These are phyloP conservation scores for Cephus pygmeus DNA, from an alignment of 2,888 invertebrate species.

Conservation along the genomic window DNA sequence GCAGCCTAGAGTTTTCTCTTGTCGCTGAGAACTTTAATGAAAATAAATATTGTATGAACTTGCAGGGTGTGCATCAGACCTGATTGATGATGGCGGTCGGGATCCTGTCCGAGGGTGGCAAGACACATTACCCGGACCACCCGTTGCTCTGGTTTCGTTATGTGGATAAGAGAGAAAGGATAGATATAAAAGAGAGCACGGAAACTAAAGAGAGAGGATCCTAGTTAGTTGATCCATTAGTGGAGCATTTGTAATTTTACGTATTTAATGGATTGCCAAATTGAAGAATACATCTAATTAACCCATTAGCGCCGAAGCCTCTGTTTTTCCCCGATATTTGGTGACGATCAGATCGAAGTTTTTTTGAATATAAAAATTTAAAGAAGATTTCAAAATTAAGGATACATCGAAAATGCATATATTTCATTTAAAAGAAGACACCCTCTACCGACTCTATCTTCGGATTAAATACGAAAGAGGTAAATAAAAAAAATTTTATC, in stretches of 20 bases:
- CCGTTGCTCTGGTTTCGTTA: constrained; percentile 35
- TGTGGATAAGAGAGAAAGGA: not conserved
- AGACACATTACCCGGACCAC: constrained; percentile 62
- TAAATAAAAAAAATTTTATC: not conserved
- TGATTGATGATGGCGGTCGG: constrained; percentile 61
- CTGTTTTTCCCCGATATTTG: too few relatives aligned
- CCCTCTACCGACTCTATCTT: not conserved
- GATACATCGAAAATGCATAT: too few relatives aligned
- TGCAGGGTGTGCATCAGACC: constrained; percentile 49
- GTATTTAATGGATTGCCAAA: not conserved
- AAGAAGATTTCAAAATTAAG: too few relatives aligned
- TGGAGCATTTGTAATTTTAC: not conserved
- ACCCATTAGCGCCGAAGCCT: too few relatives aligned
- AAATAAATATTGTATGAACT: constrained; percentile 66
- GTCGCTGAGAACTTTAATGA: constrained; percentile 52
- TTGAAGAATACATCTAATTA: not conserved
- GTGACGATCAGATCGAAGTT: too few relatives aligned
- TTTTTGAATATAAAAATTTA: too few relatives aligned
- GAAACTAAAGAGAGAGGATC: not conserved
- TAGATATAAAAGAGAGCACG: not conserved
- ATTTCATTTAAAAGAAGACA: too few relatives aligned
- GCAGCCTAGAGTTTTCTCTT: not conserved
- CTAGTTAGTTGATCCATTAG: not conserved
- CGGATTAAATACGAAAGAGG: not conserved
- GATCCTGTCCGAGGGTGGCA: constrained; percentile 54